These are phyloP conservation scores for Drosophila flavopinicola DNA, from an alignment of 2,888 invertebrate genomes.

Conservation along the genomic window DNA sequence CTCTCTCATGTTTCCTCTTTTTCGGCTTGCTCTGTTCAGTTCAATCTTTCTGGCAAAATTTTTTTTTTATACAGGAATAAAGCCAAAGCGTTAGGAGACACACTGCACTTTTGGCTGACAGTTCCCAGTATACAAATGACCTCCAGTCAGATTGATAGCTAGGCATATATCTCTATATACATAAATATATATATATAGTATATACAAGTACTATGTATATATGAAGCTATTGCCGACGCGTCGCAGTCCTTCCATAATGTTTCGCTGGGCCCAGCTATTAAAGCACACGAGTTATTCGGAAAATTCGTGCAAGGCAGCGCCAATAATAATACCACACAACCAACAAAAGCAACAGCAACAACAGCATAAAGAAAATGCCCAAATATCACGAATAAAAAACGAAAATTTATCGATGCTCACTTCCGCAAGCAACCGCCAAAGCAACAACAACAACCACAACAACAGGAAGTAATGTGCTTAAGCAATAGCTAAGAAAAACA, in stretches of 20 bases:
- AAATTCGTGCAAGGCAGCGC: slow-evolving; percentile 40
- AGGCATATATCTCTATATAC: slow-evolving; percentile 26
- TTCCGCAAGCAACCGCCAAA: slow-evolving; percentile 63
- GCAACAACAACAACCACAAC: slow-evolving; percentile 39
- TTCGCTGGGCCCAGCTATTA: slow-evolving; percentile 40
- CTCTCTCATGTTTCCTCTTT: slow-evolving; percentile 1
- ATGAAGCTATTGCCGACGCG: slow-evolving; percentile 3
- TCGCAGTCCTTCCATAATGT: slow-evolving; percentile 36
- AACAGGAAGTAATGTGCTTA: slow-evolving; percentile 59
- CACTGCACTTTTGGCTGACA: slow-evolving; percentile 8
- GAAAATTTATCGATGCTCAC: slow-evolving; percentile 72
- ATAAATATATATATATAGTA: background rate
- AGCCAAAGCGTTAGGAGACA: slow-evolving; percentile 8
- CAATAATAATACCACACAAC: too few relatives aligned
- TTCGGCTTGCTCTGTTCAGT: background rate
- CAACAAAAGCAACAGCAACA: slow-evolving; percentile 18
- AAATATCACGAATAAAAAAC: slow-evolving; percentile 64
- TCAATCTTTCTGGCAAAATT: slow-evolving; percentile 37
- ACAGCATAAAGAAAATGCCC: slow-evolving; percentile 18
- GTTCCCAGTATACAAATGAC: slow-evolving; percentile 24
- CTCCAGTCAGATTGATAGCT: slow-evolving; percentile 47
- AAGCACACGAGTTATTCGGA: slow-evolving; percentile 54
- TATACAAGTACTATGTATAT: background rate
- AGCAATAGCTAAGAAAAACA: slow-evolving; percentile 41
- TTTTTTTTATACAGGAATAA: background rate